These are phyloP conservation scores for Ailuropoda melanoleuca DNA, from an alignment of 2,113 vertebrate genomes.

Conservation along the genomic window DNA sequence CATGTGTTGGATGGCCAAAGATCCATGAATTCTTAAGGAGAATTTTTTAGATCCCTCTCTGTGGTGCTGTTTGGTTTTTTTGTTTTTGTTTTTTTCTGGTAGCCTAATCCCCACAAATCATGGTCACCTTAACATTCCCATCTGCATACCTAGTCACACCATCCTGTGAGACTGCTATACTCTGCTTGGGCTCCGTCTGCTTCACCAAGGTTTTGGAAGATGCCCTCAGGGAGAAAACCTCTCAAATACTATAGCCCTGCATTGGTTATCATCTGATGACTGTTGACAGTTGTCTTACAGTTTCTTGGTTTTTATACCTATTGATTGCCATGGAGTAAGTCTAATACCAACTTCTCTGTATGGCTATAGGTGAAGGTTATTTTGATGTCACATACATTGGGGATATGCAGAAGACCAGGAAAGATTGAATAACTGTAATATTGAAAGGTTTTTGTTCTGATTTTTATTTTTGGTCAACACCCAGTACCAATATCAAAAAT, in stretches of 20 bases:
- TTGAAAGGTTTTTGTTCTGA: background rate
- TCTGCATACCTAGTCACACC: accelerated
- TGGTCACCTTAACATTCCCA: too few relatives aligned
- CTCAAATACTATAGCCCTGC: background rate
- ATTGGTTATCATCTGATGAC: accelerated
- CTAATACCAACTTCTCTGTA: background rate
- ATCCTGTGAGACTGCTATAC: accelerated
- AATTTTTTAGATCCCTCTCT: background rate
- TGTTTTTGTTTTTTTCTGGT: background rate
- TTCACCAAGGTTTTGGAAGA: background rate
- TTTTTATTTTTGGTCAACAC: background rate
- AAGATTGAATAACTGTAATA: accelerated
- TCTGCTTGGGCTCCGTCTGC: background rate
- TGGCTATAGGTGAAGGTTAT: background rate
- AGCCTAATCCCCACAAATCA: background rate
- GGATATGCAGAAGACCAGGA: background rate
- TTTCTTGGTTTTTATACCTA: background rate
- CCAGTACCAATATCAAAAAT: background rate
- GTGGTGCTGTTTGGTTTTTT: background rate
- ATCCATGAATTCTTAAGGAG: background rate
- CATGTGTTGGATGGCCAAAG: background rate
- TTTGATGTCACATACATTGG: background rate
- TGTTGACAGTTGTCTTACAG: accelerated
- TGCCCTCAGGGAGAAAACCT: background rate
- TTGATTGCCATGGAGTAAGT: background rate